phyloP scores from a whole-genome alignment of 2,113 vertebrate genomes.

The Perognathus longimembris region DNA sequence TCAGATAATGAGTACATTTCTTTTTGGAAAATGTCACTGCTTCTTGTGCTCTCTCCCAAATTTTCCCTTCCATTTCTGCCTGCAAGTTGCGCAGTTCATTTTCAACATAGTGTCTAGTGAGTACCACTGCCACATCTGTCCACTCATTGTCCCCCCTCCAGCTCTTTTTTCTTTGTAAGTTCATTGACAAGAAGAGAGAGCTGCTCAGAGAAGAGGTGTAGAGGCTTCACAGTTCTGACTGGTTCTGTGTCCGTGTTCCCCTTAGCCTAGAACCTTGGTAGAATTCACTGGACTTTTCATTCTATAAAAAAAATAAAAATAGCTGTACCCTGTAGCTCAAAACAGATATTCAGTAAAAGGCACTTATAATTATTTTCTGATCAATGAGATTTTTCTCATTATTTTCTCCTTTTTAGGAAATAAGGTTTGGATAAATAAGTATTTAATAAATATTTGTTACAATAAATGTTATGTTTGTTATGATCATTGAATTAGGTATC shows the following conservation, averaged over 20 bases:
- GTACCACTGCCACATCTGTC: too few relatives aligned
- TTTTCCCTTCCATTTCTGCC: too few relatives aligned
- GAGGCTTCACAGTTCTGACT: neutral
- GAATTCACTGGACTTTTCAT: neutral
- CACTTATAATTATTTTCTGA: neutral
- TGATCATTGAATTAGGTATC: constrained; percentile 20
- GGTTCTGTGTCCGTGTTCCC: fast-evolving
- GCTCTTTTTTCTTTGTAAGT: neutral
- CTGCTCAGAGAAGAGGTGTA: neutral
- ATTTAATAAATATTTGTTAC: constrained; percentile 26
- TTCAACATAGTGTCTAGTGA: too few relatives aligned
- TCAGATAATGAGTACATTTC: too few relatives aligned
- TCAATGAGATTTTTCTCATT: constrained; percentile 5
- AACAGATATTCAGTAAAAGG: neutral
- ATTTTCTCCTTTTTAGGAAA: constrained; percentile 23
- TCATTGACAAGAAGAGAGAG: too few relatives aligned
- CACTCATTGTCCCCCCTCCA: too few relatives aligned
- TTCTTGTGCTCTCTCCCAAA: too few relatives aligned
- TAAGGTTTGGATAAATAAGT: constrained; percentile 12
- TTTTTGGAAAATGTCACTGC: too few relatives aligned
- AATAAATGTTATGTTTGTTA: neutral
- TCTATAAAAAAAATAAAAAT: neutral
- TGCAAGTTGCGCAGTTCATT: too few relatives aligned
- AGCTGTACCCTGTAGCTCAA: neutral
- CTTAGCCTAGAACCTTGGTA: neutral